Base-by-base conservation (phyloP, 2,888 invertebrate genomes). In the Hemistola chrysoprasaria region DNA sequence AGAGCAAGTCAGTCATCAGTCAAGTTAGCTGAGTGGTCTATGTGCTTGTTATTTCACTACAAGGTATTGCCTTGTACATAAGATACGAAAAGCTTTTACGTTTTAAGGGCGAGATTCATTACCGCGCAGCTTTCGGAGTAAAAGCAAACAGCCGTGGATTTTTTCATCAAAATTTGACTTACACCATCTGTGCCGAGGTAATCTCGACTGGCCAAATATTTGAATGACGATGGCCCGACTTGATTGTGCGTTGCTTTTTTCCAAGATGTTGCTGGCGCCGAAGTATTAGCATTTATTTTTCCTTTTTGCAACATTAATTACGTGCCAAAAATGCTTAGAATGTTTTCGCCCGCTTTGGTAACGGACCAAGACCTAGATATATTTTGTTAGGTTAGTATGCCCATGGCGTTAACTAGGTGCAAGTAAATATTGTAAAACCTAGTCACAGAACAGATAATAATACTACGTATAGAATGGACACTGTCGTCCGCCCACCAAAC, bases 91-190 rank as follows among this genome's bases (percentile, higher is more conserved):
- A 25, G 8, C 25, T 46, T 55, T 55, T 52, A 52, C 50, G 52
- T 38, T 51, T 48, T 38, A 41, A 52, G 43, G 52, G 50, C 56
- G 56, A 56, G 60, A 57, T 69, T 71, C 72, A 70, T 76, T 73
- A 71, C 66, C 59, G 45, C 60, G 50, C 49, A 47, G 47, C 49
- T 49, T 51, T 42, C 53, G 67, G 67, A 62, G 56, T 59, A 66
- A 64, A 4, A 64, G 65, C 72, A 78, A 79, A 81, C 77, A 71
- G 57, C 38, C 47, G 46, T 53, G 65, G 71, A 71, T 71, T 80
- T 81, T 83, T 80, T 75, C 76, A 77, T 80, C 77, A 78, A 78
- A 78, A 74, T 78, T 79, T 77, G 78, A 82, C 78, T 77, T 65
- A 68, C 64, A 67, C 70, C 80, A 79, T 77, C 80, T 81, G 80